Conservation (phyloP, 2,888 invertebrate species). For the Coelogynopora nodosa region DNA sequence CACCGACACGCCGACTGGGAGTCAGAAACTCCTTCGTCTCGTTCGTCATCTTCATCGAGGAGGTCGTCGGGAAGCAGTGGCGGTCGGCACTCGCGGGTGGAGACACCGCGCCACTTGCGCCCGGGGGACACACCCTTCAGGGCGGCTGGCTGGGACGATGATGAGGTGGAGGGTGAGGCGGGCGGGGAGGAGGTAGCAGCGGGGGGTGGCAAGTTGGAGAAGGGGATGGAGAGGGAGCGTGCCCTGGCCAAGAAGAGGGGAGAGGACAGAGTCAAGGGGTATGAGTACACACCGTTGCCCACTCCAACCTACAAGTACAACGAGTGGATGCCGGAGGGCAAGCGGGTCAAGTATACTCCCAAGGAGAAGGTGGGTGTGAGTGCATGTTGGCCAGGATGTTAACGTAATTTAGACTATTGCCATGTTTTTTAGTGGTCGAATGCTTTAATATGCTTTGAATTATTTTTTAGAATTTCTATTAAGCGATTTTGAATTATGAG, state of each 20-base stretch:
- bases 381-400: slow-evolving; percentile 1
- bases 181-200: slow-evolving; percentile 45
- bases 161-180: slow-evolving; percentile 40
- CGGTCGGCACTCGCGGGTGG: neutral
- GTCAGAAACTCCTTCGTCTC: slow-evolving; percentile 39
- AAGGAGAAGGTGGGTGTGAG: neutral
- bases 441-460: no score
- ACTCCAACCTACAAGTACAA: slow-evolving; percentile 83
- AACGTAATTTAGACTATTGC: no score
- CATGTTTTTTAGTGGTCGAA: no score
- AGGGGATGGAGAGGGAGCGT: no score
- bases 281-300: slow-evolving; percentile 74
- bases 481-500: no score
- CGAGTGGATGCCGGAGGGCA: slow-evolving; percentile 66
- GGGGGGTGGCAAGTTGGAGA: no score
- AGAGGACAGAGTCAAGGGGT: no score
- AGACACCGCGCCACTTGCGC: neutral
- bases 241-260: no score
- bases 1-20: slow-evolving; percentile 44
- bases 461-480: no score
- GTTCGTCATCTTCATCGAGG: neutral
- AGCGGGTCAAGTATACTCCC: neutral
- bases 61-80: neutral
- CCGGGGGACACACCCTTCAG: slow-evolving; percentile 38
- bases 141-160: slow-evolving; percentile 49